phyloP scores from a whole-genome alignment of 1,140 invertebrate genomes.

The Macrosteles quadrilineatus region DNA sequence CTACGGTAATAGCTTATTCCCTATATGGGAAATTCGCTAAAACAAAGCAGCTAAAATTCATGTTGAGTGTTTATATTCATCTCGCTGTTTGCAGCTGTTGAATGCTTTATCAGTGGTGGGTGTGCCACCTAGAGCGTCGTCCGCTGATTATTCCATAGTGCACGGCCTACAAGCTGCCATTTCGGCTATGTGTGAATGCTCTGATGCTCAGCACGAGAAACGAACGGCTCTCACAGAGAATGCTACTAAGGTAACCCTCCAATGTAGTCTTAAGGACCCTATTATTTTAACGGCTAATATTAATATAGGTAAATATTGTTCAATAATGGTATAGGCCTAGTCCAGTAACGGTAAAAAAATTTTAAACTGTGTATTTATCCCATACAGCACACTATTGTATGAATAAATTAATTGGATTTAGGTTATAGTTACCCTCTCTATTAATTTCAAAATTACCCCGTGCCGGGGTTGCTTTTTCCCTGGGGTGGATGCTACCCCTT shows the following conservation, averaged over 20 bases:
- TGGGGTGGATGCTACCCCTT: too few relatives aligned
- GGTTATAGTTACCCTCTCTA: too few relatives aligned
- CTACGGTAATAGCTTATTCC: too few relatives aligned
- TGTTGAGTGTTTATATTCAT: too few relatives aligned
- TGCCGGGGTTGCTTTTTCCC: too few relatives aligned
- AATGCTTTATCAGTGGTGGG: conserved; percentile 72
- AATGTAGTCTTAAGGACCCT: too few relatives aligned
- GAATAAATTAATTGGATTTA: too few relatives aligned
- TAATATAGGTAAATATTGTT: background rate
- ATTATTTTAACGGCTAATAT: background rate
- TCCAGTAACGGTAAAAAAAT: background rate
- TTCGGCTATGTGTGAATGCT: conserved; percentile 79
- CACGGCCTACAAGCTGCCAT: conserved; percentile 86
- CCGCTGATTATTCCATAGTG: conserved; percentile 70
- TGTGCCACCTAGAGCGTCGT: conserved; percentile 56
- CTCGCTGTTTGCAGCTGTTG: conserved; percentile 60
- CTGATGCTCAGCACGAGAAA: conserved; percentile 67
- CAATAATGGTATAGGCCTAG: background rate
- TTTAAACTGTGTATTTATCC: background rate
- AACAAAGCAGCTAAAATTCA: too few relatives aligned
- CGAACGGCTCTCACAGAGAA: conserved; percentile 59
- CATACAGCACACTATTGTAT: too few relatives aligned
- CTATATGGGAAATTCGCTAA: too few relatives aligned
- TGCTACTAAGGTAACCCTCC: conserved; percentile 49
- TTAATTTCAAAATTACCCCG: too few relatives aligned